These are phyloP conservation scores for Gymnorhina tibicen DNA, from an alignment of 2,113 vertebrate species.

Conservation along the genomic window DNA sequence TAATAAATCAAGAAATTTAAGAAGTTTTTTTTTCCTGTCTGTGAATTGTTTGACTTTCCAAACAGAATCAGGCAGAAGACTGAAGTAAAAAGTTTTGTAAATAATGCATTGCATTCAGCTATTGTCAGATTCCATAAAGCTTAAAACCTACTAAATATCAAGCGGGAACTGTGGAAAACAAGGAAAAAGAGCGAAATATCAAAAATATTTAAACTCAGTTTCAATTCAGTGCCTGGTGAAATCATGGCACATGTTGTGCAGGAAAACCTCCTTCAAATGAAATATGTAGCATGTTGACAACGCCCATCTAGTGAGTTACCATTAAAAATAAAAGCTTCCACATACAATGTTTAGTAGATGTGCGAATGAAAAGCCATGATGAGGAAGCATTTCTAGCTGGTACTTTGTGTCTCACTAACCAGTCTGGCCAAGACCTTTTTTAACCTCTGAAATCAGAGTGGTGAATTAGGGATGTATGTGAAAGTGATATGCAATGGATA, in stretches of 20 bases:
- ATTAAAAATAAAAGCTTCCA: background rate
- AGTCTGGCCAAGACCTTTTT: background rate
- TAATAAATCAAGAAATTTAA: background rate
- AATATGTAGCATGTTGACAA: background rate
- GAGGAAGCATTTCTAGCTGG: background rate
- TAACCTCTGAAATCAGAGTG: background rate
- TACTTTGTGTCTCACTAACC: background rate
- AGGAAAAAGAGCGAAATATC: background rate
- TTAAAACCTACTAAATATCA: background rate
- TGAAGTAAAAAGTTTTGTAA: background rate
- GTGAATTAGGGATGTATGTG: background rate
- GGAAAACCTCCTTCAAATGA: background rate
- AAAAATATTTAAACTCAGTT: background rate
- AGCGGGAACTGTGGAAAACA: background rate
- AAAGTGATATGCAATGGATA: background rate
- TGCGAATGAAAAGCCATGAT: background rate
- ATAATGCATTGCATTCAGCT: background rate
- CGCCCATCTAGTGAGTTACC: accelerated
- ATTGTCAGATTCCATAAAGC: background rate
- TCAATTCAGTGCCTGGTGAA: background rate
- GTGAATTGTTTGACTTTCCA: background rate
- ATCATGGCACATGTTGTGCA: background rate
- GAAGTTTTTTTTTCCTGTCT: background rate
- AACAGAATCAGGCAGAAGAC: background rate
- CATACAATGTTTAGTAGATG: background rate